These are phyloP conservation scores for Netelia melanura DNA, from an alignment of 2,888 invertebrate species.

Conservation along the genomic window DNA sequence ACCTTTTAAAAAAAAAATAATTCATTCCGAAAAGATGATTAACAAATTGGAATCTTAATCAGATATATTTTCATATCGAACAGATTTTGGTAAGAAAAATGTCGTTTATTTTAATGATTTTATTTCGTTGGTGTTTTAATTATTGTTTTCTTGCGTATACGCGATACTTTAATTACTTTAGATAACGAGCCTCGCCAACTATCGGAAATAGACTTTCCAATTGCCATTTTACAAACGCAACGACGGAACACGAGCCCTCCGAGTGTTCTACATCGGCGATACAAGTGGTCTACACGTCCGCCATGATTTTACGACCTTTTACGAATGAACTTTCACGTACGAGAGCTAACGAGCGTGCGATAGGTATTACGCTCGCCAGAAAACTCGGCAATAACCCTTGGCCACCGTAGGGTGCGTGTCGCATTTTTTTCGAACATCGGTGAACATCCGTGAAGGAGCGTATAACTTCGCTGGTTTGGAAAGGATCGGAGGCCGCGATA, in stretches of 20 bases:
- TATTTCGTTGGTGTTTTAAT: no score
- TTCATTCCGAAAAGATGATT: no score
- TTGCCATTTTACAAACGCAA: not conserved
- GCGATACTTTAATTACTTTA: no score
- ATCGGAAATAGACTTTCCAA: not conserved
- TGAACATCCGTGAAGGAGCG: no score
- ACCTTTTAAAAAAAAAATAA: no score
- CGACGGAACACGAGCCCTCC: not conserved
- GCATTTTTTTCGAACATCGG: no score
- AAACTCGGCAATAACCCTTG: not conserved
- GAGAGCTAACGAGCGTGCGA: constrained; percentile 17
- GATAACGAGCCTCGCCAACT: not conserved
- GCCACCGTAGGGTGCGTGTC: no score
- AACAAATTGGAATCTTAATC: no score
- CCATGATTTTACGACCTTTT: constrained; percentile 11
- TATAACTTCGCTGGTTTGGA: not conserved
- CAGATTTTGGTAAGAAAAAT: no score
- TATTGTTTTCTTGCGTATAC: no score
- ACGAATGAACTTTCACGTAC: constrained; percentile 17
- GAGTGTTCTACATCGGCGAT: not conserved
- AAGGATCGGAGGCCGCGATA: not conserved
- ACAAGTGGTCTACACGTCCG: not conserved
- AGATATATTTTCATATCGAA: no score
- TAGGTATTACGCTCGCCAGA: not conserved
- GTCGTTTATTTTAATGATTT: no score